Evolutionary conservation across 2,797 vertebrate species (phyloP).

Genomic region (Crocidura indochinensis): DNA sequence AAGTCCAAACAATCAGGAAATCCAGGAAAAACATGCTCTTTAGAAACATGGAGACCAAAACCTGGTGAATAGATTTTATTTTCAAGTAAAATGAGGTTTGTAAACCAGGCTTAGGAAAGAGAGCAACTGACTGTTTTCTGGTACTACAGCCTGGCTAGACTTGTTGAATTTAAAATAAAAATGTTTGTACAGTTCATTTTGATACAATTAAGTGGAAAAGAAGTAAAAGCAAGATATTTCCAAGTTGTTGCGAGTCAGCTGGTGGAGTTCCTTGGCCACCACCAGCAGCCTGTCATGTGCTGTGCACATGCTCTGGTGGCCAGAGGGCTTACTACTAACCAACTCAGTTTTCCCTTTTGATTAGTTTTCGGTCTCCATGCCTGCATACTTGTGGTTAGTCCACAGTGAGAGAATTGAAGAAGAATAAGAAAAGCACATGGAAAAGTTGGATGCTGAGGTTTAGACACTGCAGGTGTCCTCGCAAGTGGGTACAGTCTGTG

Average conservation of each 20-base stretch:
- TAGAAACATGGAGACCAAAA: slow-evolving; percentile 11
- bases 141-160: neutral
- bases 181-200: slow-evolving; percentile 29
- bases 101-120: neutral
- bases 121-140: neutral
- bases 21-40: neutral
- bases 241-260: slow-evolving; percentile 26
- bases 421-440: neutral
- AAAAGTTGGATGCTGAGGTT: slow-evolving; percentile 5
- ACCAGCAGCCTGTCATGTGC: slow-evolving; percentile 50
- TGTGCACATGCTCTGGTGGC: slow-evolving; percentile 39
- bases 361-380: slow-evolving; percentile 51
- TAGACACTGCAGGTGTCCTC: slow-evolving; percentile 68
- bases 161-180: neutral
- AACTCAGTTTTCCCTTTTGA: slow-evolving; percentile 49
- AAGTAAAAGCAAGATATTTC: slow-evolving; percentile 32
- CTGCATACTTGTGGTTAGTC: slow-evolving; percentile 56
- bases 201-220: slow-evolving; percentile 52
- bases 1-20: slow-evolving; percentile 8
- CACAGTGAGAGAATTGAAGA: slow-evolving; percentile 17
- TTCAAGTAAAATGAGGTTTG: neutral
- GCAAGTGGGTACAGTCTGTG: neutral
- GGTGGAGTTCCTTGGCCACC: neutral
- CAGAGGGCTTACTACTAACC: slow-evolving; percentile 53
- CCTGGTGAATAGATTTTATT: neutral